A percentile compares a stretch with the other conserved stretches of the same genome.
phyloP scores from a whole-genome alignment of 1,140 invertebrate genomes.

The Rhopalosiphum padi region DNA sequence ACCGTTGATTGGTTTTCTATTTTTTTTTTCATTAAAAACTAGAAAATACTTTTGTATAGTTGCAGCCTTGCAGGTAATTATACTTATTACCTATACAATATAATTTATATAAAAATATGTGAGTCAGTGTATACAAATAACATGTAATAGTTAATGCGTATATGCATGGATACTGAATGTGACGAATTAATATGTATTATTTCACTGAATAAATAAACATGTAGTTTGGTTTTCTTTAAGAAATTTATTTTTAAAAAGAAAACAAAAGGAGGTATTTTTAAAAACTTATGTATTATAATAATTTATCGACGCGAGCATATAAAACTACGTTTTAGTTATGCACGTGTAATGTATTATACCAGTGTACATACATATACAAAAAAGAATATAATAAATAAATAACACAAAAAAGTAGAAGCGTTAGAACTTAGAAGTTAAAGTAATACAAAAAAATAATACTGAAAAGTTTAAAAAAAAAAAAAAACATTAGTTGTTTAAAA shows the following conservation, averaged over 20 bases:
- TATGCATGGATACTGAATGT: background rate
- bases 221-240: background rate
- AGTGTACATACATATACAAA: background rate
- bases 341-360: background rate
- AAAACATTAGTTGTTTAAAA: constrained; percentile 38
- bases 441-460: background rate
- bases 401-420: background rate
- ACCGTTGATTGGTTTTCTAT: background rate
- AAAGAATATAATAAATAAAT: background rate
- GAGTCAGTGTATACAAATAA: too few species aligned
- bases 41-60: background rate
- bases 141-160: background rate
- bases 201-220: background rate
- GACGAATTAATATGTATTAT: background rate
- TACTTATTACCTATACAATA: background rate
- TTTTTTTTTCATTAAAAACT: background rate
- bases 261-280: background rate
- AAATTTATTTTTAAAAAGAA: background rate
- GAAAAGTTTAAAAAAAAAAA: constrained; percentile 25
- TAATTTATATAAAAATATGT: too few species aligned
- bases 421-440: constrained; percentile 34
- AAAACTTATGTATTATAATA: background rate
- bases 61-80: background rate
- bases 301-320: background rate
- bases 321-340: constrained; percentile 21